These are phyloP conservation scores for Drosophila nigritarsus DNA, from an alignment of 2,888 invertebrate genomes.

Conservation along the genomic window DNA sequence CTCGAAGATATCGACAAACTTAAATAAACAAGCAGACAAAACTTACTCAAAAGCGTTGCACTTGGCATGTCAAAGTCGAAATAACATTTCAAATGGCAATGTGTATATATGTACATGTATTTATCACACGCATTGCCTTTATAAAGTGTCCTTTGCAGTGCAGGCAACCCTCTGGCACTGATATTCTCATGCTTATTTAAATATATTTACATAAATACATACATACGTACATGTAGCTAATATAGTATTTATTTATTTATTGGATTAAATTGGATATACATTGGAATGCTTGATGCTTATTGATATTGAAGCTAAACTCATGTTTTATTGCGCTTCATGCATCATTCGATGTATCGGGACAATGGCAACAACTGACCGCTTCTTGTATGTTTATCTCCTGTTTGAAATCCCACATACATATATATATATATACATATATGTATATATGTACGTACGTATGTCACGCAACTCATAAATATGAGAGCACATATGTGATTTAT, in stretches of 20 bases:
- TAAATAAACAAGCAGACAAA: neutral
- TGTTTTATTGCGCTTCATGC: too few relatives aligned
- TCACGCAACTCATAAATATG: neutral
- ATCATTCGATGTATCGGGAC: too few relatives aligned
- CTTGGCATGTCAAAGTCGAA: neutral
- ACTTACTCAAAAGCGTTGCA: neutral
- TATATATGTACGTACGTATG: too few relatives aligned
- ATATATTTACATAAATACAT: neutral
- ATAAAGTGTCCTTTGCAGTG: constrained; percentile 16
- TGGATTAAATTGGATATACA: too few relatives aligned
- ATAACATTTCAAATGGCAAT: neutral
- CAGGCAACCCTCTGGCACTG: constrained; percentile 36
- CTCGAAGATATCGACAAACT: neutral
- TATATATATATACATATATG: neutral
- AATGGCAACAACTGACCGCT: too few relatives aligned
- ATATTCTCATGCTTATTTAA: neutral
- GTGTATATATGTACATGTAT: neutral
- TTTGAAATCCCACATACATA: neutral
- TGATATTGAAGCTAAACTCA: too few relatives aligned
- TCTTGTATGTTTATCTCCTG: too few relatives aligned
- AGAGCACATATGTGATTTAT: constrained; percentile 13
- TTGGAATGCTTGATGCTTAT: too few relatives aligned
- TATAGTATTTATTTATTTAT: too few relatives aligned
- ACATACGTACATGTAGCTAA: neutral
- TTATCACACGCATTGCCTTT: constrained; percentile 13